These are phyloP conservation scores for Thalassaphorura encarpata DNA, from an alignment of 1,140 invertebrate genomes.

Conservation along the genomic window DNA sequence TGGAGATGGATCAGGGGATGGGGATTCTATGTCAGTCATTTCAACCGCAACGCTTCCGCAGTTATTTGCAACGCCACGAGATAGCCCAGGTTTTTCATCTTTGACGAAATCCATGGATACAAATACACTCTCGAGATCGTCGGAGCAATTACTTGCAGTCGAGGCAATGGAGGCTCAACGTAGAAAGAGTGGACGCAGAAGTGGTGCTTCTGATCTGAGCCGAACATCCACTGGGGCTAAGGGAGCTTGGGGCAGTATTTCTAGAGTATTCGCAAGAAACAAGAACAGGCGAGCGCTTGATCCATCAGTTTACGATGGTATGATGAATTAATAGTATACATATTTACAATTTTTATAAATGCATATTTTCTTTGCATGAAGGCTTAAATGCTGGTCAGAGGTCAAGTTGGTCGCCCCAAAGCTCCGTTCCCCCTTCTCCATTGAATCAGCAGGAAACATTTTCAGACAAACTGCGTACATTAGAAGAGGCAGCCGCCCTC, in stretches of 20 bases:
- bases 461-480: conserved; percentile 63
- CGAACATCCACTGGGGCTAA: conserved; percentile 32
- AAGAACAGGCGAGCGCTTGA: conserved; percentile 57
- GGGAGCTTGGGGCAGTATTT: conserved; percentile 64
- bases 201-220: conserved; percentile 21
- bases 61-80: conserved; percentile 29
- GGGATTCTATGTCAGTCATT: conserved; percentile 60
- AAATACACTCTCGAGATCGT: conserved; percentile 61
- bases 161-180: conserved; percentile 45
- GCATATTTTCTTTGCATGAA: conserved; percentile 10
- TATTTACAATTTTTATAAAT: conserved; percentile 1
- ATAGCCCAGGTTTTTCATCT: conserved; percentile 35
- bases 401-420: conserved; percentile 34
- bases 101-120: conserved; percentile 65
- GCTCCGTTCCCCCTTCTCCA: conserved; percentile 52
- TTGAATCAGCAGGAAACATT: conserved; percentile 67
- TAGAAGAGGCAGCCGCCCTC: conserved; percentile 72
- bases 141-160: conserved; percentile 54
- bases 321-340: too few species aligned
- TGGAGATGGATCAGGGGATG: conserved; percentile 51
- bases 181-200: conserved; percentile 27
- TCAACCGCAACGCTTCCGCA: conserved; percentile 60
- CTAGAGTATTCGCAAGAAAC: conserved; percentile 71
- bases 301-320: conserved; percentile 37
- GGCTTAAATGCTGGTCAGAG: conserved; percentile 19